phyloP scores from a whole-genome alignment of 2,888 invertebrate genomes.

The Pterostichus madidus region DNA sequence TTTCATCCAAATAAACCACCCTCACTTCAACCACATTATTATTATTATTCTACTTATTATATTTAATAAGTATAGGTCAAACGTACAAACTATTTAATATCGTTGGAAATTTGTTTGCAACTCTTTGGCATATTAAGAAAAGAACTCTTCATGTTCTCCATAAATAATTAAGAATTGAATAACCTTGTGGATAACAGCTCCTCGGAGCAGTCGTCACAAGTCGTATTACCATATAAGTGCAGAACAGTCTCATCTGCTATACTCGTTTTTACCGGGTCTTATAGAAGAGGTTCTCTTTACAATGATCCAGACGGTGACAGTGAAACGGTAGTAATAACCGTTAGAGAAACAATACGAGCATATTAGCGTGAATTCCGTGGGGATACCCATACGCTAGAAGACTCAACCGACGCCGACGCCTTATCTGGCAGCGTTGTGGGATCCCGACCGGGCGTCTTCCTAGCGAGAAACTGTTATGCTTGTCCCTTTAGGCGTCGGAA shows the following conservation, averaged over 20 bases:
- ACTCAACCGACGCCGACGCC: slow-evolving; percentile 37
- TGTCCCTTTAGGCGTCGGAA: neutral
- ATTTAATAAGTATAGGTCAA: no score
- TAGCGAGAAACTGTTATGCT: slow-evolving; percentile 1
- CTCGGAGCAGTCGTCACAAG: no score
- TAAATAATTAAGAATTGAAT: no score
- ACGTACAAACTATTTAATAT: no score
- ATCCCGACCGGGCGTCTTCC: no score
- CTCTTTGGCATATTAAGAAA: neutral
- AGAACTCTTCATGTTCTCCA: neutral
- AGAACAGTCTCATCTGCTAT: slow-evolving; percentile 1
- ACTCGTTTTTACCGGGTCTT: neutral
- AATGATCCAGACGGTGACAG: slow-evolving; percentile 54
- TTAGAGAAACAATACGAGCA: slow-evolving; percentile 63
- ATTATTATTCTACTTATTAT: no score
- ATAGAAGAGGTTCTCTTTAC: slow-evolving; percentile 3
- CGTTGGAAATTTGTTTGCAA: no score
- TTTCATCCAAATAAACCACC: no score
- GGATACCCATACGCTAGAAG: slow-evolving; percentile 15
- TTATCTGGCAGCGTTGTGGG: slow-evolving; percentile 28
- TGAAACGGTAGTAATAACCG: slow-evolving; percentile 58
- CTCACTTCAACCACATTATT: no score
- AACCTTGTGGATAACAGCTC: no score
- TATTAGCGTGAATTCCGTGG: slow-evolving; percentile 60
- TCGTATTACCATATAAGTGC: neutral